These are phyloP conservation scores for Limnephilus marmoratus DNA, from an alignment of 2,888 invertebrate species.

Conservation along the genomic window DNA sequence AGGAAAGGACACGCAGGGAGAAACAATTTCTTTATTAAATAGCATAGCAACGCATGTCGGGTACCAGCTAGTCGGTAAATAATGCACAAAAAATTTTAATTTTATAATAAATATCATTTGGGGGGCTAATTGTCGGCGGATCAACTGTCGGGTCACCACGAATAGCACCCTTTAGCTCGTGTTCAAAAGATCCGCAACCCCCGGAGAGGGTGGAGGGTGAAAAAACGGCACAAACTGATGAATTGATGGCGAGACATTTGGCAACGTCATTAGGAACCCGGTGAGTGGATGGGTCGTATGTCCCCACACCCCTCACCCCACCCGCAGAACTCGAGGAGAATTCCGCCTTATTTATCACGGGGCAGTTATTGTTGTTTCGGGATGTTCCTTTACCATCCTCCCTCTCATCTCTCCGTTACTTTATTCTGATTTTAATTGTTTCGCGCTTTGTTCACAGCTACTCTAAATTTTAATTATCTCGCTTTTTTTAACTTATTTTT, in stretches of 20 bases:
- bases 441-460: constrained; percentile 14
- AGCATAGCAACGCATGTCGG: no score
- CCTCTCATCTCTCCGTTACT: not conserved
- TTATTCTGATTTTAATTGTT: constrained; percentile 39
- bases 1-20: no score
- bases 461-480: constrained; percentile 2
- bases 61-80: no score
- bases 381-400: not conserved
- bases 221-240: constrained; percentile 58
- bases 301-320: not conserved
- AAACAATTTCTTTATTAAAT: no score
- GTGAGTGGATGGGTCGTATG: constrained; percentile 37
- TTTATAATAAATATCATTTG: no score
- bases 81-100: no score
- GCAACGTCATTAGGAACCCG: constrained; percentile 54
- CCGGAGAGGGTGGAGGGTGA: constrained; percentile 9
- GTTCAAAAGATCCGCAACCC: not conserved
- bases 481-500: not conserved
- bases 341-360: constrained; percentile 13
- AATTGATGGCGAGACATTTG: constrained; percentile 62
- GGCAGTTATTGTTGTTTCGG: constrained; percentile 34
- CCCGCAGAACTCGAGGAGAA: not conserved
- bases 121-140: no score
- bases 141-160: no score
- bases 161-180: not conserved